Evolutionary conservation across 2,888 invertebrate species (phyloP), one percentile per base, ranked within the genome.

Genomic region (Micropterix aruncella): DNA sequence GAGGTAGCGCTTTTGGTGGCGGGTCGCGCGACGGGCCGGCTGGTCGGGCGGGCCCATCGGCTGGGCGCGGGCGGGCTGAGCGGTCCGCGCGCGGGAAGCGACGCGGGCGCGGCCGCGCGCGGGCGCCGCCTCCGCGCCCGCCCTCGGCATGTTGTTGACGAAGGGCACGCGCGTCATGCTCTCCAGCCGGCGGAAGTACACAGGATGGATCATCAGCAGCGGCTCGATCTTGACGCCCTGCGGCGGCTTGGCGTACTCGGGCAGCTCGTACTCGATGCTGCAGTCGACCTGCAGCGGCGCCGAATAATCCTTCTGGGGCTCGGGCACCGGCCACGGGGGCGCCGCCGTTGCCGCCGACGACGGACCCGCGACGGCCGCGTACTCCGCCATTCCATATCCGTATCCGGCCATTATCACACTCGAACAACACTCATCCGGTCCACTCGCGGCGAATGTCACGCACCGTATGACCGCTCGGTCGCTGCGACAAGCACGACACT

Each of bases 221-320:
- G 88, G 88, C 65, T 88, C 88, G 60, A 83, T 80, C 61, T 84
- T 73, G 61, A 80, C 82, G 52, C 86, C 86, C 60, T 83, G 83
- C 55, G 88, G 87, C 55, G 88, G 88, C 69, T 87, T 87, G 54
- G 87, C 86, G 70, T 86, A 84, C 65, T 87, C 88, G 58, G 88
- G 88, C 64, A 89, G 73, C 73, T 89, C 89, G 75, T 89, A 89
- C 70, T 89, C 89, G 57, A 89, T 88, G 73, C 87, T 87, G 73
- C 88, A 88, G 68, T 89, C 89, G 63, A 89, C 89, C 72, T 88
- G 87, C 62, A 89, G 74, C 58, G 88, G 88, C 66, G 85, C 79
- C 63, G 81, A 81, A 70, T 85, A 88, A 66, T 89, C 87, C 73
- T 86, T 87, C 63, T 77, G 76, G 56, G 73, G 70, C 45, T 51